phyloP scores from a whole-genome alignment of 2,113 vertebrate species.

The Corythornis vintsioides region DNA sequence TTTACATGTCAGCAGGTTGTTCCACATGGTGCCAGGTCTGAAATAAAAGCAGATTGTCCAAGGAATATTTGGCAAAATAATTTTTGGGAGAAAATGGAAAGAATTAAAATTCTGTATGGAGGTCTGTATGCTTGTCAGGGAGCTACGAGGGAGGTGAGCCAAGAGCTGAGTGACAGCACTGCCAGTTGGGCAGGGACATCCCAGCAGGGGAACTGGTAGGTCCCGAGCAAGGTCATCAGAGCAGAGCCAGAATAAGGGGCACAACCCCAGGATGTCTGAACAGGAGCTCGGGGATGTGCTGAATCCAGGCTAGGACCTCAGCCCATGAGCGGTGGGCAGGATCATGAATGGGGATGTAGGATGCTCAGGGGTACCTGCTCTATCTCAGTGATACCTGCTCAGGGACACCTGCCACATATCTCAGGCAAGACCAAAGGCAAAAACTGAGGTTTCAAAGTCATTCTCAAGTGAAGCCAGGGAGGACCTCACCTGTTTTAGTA shows the following conservation, averaged over 20 bases:
- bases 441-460: not conserved
- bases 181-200: not conserved
- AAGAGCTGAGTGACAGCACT: fast-evolving
- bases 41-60: not conserved
- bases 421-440: not conserved
- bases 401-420: no score
- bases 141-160: fast-evolving
- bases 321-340: not conserved
- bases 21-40: not conserved
- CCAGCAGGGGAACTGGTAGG: not conserved
- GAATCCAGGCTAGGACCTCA: not conserved
- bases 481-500: not conserved
- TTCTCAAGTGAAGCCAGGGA: not conserved
- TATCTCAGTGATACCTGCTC: not conserved
- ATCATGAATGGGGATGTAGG: not conserved
- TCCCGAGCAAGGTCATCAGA: not conserved
- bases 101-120: not conserved
- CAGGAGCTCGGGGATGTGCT: fast-evolving
- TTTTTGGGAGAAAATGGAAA: not conserved
- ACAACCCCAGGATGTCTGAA: not conserved
- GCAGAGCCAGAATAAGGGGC: not conserved
- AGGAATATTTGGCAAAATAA: not conserved
- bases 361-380: not conserved
- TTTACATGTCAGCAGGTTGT: not conserved
- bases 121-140: fast-evolving